Conservation (phyloP, 2,888 invertebrate species). For the Yponomeuta evonymella region DNA sequence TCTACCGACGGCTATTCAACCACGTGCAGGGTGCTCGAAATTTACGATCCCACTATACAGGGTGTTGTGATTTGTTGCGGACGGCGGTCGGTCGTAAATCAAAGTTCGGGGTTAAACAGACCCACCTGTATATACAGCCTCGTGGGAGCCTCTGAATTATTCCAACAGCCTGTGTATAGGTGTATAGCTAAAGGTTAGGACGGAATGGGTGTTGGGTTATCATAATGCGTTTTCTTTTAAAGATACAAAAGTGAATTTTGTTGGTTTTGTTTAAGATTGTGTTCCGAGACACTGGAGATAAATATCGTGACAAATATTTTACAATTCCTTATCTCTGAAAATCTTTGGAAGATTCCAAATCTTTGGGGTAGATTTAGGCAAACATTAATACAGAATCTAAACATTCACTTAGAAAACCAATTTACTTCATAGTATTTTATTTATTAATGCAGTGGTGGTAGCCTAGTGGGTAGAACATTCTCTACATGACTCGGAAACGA, state of each 20-base stretch:
- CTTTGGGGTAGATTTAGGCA: too few relatives aligned
- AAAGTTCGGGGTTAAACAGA: constrained; percentile 14
- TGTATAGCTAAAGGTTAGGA: background rate
- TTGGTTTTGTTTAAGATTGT: too few relatives aligned
- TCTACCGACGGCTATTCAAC: constrained; percentile 6
- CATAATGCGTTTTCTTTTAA: background rate
- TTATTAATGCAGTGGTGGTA: too few relatives aligned
- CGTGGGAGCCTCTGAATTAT: background rate
- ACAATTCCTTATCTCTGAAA: too few relatives aligned
- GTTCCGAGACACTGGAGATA: too few relatives aligned
- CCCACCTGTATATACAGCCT: constrained; percentile 8
- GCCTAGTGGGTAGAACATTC: too few relatives aligned
- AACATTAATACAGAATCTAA: too few relatives aligned
- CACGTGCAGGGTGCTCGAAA: constrained; percentile 10
- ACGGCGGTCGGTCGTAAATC: constrained; percentile 9
- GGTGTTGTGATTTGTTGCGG: constrained; percentile 14
- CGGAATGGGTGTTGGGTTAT: background rate
- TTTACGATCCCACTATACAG: constrained; percentile 14
- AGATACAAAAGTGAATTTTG: background rate
- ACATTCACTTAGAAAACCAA: too few relatives aligned
- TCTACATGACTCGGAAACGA: too few relatives aligned
- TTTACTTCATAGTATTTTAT: too few relatives aligned
- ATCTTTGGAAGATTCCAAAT: too few relatives aligned
- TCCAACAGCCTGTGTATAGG: background rate
- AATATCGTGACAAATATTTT: too few relatives aligned